These are phyloP conservation scores for Diorhabda carinulata DNA, from an alignment of 1,140 invertebrate species.

Conservation along the genomic window DNA sequence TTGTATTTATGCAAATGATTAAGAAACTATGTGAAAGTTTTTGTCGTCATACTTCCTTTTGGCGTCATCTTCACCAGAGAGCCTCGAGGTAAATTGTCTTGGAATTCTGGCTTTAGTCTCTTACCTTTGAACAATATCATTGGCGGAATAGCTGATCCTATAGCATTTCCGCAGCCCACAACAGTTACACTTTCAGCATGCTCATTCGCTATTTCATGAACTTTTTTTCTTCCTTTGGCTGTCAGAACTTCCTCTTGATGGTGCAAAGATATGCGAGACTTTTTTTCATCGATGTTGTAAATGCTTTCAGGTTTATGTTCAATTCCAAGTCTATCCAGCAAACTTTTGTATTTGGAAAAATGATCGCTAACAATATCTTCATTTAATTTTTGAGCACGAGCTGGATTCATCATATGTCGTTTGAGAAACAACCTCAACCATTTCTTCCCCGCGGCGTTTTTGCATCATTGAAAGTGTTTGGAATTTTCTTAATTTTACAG, in stretches of 20 bases:
- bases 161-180: slow-evolving; percentile 42
- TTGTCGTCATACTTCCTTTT: slow-evolving; percentile 45
- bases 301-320: no score
- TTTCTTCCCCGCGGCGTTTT: no score
- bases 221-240: neutral
- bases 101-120: slow-evolving; percentile 39
- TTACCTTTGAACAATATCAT: slow-evolving; percentile 41
- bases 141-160: slow-evolving; percentile 36
- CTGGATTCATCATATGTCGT: no score
- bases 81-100: slow-evolving; percentile 39
- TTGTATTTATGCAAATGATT: slow-evolving; percentile 41
- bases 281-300: neutral
- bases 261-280: neutral
- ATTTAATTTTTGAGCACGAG: no score
- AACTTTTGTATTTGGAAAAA: no score
- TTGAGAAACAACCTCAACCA: no score
- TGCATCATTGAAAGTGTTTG: no score
- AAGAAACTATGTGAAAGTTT: slow-evolving; percentile 40
- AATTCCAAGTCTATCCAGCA: no score
- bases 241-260: no score
- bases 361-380: no score
- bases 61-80: slow-evolving; percentile 39
- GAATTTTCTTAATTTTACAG: no score
- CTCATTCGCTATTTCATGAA: neutral
- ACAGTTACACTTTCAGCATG: slow-evolving; percentile 21